Percentiles rank a stretch among this genome's conserved stretches.
Conservation (phyloP, 2,113 vertebrate species). For the Pseudopodoces humilis region DNA sequence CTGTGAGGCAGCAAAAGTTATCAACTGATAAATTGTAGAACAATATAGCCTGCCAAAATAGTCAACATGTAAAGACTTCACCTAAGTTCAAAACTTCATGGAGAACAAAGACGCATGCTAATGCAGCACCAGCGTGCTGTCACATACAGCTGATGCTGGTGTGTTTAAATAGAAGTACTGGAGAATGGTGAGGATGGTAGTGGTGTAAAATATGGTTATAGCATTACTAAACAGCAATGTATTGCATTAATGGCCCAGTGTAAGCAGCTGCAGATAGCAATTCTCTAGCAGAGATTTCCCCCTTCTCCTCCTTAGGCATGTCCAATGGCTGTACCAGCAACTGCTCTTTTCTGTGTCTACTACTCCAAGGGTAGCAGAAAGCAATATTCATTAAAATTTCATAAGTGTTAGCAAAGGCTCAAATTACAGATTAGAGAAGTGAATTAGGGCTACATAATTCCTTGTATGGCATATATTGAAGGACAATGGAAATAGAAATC, state of each 20-base stretch:
- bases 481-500: background rate
- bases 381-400: slow-evolving; percentile 47
- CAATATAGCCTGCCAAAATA: slow-evolving; percentile 52
- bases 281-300: background rate
- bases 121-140: background rate
- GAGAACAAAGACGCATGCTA: background rate
- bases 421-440: slow-evolving; percentile 24
- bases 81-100: slow-evolving; percentile 23
- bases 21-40: slow-evolving; percentile 66
- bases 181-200: background rate
- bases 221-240: background rate
- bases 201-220: background rate
- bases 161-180: background rate
- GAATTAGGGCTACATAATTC: slow-evolving; percentile 12
- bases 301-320: background rate
- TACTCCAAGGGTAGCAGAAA: background rate
- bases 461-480: background rate
- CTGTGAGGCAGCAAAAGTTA: slow-evolving; percentile 64
- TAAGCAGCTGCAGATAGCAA: background rate
- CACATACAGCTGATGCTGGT: background rate
- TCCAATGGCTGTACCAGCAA: background rate
- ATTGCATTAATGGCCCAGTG: background rate
- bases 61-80: slow-evolving; percentile 21
- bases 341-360: background rate
- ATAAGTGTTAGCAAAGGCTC: slow-evolving; percentile 33